Percentiles rank a stretch among this genome's conserved stretches.
Conservation (phyloP, 2,888 invertebrate genomes). For the Mythimna ferrago region DNA sequence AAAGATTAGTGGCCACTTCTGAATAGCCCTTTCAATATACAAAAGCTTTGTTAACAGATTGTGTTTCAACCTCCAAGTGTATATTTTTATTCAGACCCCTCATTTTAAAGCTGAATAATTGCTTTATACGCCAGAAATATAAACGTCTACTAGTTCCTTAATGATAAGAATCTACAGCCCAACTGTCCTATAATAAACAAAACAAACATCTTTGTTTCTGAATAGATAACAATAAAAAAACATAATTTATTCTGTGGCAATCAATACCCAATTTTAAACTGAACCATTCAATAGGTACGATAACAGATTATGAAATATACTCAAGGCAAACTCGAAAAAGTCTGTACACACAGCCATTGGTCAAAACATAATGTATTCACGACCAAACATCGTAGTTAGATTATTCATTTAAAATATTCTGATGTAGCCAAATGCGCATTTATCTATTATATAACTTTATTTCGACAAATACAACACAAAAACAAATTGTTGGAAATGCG, state of each 20-base stretch:
- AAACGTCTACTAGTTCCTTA: background rate
- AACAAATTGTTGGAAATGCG: slow-evolving; percentile 49
- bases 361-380: slow-evolving; percentile 10
- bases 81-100: background rate
- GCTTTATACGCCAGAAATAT: background rate
- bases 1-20: background rate
- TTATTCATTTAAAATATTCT: slow-evolving; percentile 8
- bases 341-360: background rate
- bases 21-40: background rate
- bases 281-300: background rate
- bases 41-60: background rate
- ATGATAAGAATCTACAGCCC: slow-evolving; percentile 8
- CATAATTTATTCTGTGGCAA: slow-evolving; percentile 6
- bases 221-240: slow-evolving; percentile 2
- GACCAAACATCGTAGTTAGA: background rate
- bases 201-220: slow-evolving; percentile 4
- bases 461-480: slow-evolving; percentile 49
- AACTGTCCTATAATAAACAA: slow-evolving; percentile 4
- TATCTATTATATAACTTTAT: slow-evolving; percentile 62
- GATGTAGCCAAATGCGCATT: slow-evolving; percentile 16
- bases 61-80: background rate
- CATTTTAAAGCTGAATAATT: background rate
- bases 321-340: slow-evolving; percentile 11
- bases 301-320: slow-evolving; percentile 2
- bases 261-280: slow-evolving; percentile 7